Evolutionary conservation across 2,113 vertebrate species (phyloP).

Genomic region (Ellobius talpinus): DNA sequence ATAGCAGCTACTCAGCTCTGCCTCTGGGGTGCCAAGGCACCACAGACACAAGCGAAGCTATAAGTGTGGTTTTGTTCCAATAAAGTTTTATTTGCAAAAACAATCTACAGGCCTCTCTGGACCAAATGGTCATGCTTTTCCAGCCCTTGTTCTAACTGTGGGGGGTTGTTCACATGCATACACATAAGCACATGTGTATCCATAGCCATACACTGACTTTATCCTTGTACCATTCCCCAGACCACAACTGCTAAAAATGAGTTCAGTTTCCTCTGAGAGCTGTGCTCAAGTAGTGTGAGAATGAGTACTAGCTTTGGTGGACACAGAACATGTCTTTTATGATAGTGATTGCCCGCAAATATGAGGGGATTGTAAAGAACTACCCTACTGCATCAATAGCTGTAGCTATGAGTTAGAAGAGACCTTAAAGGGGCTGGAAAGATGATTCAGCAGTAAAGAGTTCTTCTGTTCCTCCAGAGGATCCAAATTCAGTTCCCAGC

Average conservation of each 20-base stretch:
- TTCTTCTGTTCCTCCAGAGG: background rate
- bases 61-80: background rate
- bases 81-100: constrained; percentile 22
- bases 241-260: background rate
- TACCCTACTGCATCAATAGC: background rate
- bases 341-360: background rate
- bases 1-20: background rate
- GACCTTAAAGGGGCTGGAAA: background rate
- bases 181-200: background rate
- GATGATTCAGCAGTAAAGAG: background rate
- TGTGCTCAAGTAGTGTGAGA: background rate
- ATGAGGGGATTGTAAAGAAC: background rate
- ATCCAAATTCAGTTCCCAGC: background rate
- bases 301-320: background rate
- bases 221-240: background rate
- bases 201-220: background rate
- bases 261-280: background rate
- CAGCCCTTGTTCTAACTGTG: background rate
- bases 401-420: background rate
- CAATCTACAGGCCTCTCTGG: background rate
- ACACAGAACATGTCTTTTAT: background rate
- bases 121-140: background rate
- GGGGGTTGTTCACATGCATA: accelerated
- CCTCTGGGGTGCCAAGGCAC: background rate
- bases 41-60: background rate